Percentiles rank a stretch among this genome's conserved stretches.
Conservation (phyloP, 2,797 vertebrate genomes). For the Sebastes diploproa region DNA sequence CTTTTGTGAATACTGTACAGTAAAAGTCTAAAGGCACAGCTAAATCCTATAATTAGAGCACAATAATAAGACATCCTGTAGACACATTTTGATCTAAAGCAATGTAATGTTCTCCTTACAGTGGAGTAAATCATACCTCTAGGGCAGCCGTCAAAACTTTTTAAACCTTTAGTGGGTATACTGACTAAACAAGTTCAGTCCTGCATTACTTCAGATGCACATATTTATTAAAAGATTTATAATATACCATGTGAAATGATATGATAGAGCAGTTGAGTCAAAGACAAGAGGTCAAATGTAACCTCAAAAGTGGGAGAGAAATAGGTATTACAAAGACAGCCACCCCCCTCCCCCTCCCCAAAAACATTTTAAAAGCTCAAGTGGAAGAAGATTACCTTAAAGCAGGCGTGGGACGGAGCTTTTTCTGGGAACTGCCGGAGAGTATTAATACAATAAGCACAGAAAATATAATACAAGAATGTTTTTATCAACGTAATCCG, state of each 20-base stretch:
- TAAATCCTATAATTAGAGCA: background rate
- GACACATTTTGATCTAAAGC: background rate
- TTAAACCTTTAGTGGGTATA: background rate
- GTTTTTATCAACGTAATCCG: constrained; percentile 85
- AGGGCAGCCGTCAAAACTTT: constrained; percentile 4
- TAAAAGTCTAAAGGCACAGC: background rate
- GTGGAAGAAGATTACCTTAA: constrained; percentile 81
- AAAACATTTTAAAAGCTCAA: constrained; percentile 78
- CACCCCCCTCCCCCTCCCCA: background rate
- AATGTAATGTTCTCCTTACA: background rate
- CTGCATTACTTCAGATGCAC: background rate
- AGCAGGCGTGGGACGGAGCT: constrained; percentile 71
- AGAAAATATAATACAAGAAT: constrained; percentile 85
- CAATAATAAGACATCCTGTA: background rate
- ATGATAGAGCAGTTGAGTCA: constrained; percentile 8
- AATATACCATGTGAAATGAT: constrained; percentile 5
- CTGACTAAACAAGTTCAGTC: background rate
- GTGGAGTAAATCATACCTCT: background rate
- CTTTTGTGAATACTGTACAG: background rate
- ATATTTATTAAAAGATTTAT: constrained; percentile 20
- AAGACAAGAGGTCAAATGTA: background rate
- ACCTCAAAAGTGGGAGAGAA: no score
- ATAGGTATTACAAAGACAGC: no score
- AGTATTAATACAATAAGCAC: constrained; percentile 84
- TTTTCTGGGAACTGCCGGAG: constrained; percentile 73